Percentiles rank a stretch among this genome's conserved stretches.
phyloP scores from a whole-genome alignment of 2,113 vertebrate genomes.

The Ptychochromis oligacanthus region DNA sequence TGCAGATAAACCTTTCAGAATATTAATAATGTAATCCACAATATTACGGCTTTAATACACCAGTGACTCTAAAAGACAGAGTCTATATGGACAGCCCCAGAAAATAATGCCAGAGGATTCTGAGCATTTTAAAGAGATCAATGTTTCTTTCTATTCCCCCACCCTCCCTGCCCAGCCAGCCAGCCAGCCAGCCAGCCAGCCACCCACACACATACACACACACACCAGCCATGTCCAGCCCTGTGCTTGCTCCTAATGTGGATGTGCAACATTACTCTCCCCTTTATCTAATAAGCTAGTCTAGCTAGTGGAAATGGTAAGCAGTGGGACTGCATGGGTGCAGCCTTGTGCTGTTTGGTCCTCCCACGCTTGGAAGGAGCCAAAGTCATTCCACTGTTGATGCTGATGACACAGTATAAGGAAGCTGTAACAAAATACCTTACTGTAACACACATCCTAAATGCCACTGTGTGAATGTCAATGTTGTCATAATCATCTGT shows the following conservation, averaged over 20 bases:
- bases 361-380: constrained; percentile 56
- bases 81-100: constrained; percentile 1
- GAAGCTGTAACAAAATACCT: constrained; percentile 33
- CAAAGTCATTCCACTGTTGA: constrained; percentile 36
- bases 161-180: neutral
- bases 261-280: constrained; percentile 69
- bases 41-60: constrained; percentile 19
- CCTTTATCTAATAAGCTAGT: constrained; percentile 74
- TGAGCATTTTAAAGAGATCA: constrained; percentile 59
- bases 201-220: neutral
- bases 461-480: constrained; percentile 35
- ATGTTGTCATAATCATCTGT: constrained; percentile 5
- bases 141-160: constrained; percentile 53
- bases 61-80: constrained; percentile 1
- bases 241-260: constrained; percentile 60
- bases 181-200: neutral
- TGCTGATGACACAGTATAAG: constrained; percentile 35
- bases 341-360: constrained; percentile 50
- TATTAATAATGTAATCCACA: constrained; percentile 16
- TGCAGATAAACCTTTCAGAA: constrained; percentile 22
- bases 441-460: constrained; percentile 13
- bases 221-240: constrained; percentile 41
- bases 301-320: constrained; percentile 59
- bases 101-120: constrained; percentile 47
- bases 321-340: constrained; percentile 54